A percentile compares a stretch with the other conserved stretches of the same genome.
phyloP scores from a whole-genome alignment of 2,797 vertebrate species.

The Phyllotis vaccarum region DNA sequence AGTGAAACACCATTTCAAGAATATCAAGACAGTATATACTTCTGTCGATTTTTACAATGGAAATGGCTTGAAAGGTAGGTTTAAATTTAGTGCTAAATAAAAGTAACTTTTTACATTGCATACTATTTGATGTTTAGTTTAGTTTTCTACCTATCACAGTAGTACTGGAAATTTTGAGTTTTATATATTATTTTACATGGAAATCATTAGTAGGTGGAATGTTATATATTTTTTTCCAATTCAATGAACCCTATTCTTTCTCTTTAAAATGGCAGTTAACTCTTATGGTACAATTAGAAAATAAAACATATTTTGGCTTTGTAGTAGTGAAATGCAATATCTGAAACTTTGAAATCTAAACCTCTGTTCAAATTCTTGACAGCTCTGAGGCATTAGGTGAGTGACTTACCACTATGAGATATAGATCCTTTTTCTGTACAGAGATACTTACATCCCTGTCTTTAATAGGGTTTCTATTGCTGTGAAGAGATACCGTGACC shows the following conservation, averaged over 20 bases:
- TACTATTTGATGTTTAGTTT: background rate
- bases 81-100: slow-evolving; percentile 23
- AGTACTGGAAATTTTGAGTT: background rate
- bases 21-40: slow-evolving; percentile 95
- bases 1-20: slow-evolving; percentile 94
- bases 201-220: background rate
- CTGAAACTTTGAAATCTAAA: background rate
- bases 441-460: too few species aligned
- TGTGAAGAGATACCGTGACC: background rate
- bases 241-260: background rate
- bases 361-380: background rate
- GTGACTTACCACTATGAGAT: background rate
- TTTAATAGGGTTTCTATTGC: background rate
- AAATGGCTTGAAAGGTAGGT: slow-evolving; percentile 97
- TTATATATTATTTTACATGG: background rate
- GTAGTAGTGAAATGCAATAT: accelerated
- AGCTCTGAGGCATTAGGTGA: background rate
- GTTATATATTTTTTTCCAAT: background rate
- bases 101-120: background rate
- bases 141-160: background rate
- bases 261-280: background rate
- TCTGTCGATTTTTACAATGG: slow-evolving; percentile 97
- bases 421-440: background rate
- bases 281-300: background rate
- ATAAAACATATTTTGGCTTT: background rate